phyloP scores from a whole-genome alignment of 2,797 vertebrate genomes.

The Allobates femoralis region DNA sequence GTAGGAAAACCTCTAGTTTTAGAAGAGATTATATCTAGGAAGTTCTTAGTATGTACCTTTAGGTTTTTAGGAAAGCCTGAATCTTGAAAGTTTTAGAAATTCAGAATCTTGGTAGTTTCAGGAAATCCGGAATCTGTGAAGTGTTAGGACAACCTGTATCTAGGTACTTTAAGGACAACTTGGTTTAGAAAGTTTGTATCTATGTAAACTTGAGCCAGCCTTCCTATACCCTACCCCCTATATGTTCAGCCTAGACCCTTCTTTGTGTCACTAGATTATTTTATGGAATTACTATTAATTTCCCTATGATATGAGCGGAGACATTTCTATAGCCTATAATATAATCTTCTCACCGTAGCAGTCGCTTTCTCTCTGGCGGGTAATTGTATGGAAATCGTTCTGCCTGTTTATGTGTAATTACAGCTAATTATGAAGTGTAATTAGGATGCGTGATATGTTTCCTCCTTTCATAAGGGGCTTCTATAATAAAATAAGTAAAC shows the following conservation, averaged over 20 bases:
- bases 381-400: constrained; percentile 7
- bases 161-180: neutral
- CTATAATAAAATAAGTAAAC: neutral
- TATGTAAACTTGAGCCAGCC: neutral
- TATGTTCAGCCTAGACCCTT: too few relatives aligned
- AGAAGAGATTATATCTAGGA: neutral
- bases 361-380: neutral
- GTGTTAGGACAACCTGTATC: neutral
- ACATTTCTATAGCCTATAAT: neutral
- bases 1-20: too few relatives aligned
- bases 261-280: too few relatives aligned
- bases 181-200: neutral
- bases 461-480: neutral
- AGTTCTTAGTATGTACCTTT: neutral
- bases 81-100: neutral
- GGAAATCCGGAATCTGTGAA: neutral
- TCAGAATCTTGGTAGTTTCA: too few relatives aligned
- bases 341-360: neutral
- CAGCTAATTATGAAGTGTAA: neutral
- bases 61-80: neutral
- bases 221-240: neutral
- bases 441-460: neutral
- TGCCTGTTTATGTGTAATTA: constrained; percentile 7
- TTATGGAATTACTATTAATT: neutral
- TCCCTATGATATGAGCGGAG: neutral